Percentiles rank a stretch among this genome's conserved stretches.
Evolutionary conservation across 23 tunicate genomes (phyloP).

Genomic region (Styela clava): DNA sequence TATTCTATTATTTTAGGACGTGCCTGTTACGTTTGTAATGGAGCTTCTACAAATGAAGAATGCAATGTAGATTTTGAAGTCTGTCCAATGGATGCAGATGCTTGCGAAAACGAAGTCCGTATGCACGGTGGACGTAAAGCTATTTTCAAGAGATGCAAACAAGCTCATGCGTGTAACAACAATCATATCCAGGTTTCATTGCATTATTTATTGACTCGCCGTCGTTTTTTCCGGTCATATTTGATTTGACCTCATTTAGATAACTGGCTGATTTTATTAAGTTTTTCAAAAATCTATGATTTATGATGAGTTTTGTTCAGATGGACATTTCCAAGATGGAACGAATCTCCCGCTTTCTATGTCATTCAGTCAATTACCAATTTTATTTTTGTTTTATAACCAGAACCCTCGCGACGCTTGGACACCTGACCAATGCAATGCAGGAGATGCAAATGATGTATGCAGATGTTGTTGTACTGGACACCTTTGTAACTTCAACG

Average conservation of each 20-base stretch:
- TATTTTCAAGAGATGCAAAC: conserved; percentile 98
- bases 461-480: conserved; percentile 99
- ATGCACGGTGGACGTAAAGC: conserved; percentile 65
- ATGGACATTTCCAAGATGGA: no score
- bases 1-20: no score
- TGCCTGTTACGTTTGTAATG: conserved; percentile 77
- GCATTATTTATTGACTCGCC: not conserved
- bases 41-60: conserved; percentile 80
- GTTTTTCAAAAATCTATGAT: no score
- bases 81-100: conserved; percentile 79
- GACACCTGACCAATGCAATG: conserved; percentile 85
- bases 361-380: no score
- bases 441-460: conserved; percentile 59
- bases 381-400: not conserved
- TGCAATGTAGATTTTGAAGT: conserved; percentile 70
- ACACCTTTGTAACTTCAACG: conserved; percentile 89
- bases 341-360: no score
- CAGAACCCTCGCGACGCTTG: conserved; percentile 86
- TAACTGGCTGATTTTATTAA: no score
- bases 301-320: no score
- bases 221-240: not conserved
- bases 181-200: conserved; percentile 63
- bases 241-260: no score
- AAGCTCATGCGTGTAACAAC: conserved; percentile 90
- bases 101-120: conserved; percentile 99